A percentile compares a stretch with the other conserved stretches of the same genome.
phyloP scores from a whole-genome alignment of 2,888 invertebrate genomes.

The Acholoe squamosa region DNA sequence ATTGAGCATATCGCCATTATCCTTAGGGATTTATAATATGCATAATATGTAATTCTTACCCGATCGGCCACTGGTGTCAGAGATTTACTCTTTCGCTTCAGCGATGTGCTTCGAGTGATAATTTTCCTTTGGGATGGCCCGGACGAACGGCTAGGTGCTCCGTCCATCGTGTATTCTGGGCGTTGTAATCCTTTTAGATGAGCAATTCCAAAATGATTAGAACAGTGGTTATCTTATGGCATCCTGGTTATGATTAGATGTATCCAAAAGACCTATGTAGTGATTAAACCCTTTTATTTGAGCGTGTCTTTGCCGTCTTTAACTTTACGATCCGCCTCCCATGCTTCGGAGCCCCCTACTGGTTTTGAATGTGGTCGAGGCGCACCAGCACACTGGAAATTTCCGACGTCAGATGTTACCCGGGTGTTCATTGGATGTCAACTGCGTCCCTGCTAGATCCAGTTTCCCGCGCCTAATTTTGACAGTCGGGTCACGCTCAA shows the following conservation, averaged over 20 bases:
- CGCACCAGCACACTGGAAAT: neutral
- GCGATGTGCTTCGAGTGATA: slow-evolving; percentile 6
- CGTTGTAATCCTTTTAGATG: neutral
- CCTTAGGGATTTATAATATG: neutral
- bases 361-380: slow-evolving; percentile 1
- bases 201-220: neutral
- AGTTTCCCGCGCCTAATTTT: too few species aligned
- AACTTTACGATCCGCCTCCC: neutral
- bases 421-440: too few species aligned
- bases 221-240: neutral
- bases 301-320: neutral
- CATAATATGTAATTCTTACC: slow-evolving; percentile 6
- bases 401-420: too few species aligned
- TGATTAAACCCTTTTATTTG: neutral
- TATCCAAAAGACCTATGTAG: neutral
- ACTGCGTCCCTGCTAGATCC: too few species aligned
- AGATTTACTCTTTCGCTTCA: slow-evolving; percentile 21
- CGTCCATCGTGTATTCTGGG: slow-evolving; percentile 14
- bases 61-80: slow-evolving; percentile 41
- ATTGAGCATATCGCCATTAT: neutral
- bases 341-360: too few species aligned
- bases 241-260: neutral
- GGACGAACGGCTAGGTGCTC: neutral
- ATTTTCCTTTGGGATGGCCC: slow-evolving; percentile 51
- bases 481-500: too few species aligned